Percentiles rank a stretch among this genome's conserved stretches.
Conservation (phyloP, 2,888 invertebrate genomes). For the Heliconius ismenius region DNA sequence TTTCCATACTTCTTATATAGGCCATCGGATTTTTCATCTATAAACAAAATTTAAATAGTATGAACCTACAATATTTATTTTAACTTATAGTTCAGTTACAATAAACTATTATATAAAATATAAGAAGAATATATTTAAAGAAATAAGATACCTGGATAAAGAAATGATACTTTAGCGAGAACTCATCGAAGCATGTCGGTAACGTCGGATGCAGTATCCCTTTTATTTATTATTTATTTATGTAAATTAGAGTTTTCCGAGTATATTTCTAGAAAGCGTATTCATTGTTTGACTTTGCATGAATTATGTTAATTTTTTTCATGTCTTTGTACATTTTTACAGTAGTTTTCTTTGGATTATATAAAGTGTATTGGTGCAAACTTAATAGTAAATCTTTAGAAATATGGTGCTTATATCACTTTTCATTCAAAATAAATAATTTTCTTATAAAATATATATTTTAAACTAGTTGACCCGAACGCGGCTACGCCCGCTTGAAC, state of each 20-base stretch:
- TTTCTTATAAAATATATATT: background rate
- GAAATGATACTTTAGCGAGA: conserved; percentile 15
- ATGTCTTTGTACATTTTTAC: background rate
- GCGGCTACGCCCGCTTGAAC: no score
- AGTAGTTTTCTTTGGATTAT: background rate
- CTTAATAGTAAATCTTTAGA: background rate
- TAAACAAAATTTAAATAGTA: no score
- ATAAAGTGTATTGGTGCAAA: background rate
- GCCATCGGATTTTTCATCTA: no score
- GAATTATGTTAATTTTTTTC: conserved; percentile 14
- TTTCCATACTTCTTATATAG: no score
- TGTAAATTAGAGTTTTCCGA: conserved; percentile 38
- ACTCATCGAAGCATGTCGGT: conserved; percentile 20
- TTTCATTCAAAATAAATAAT: no score
- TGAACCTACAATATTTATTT: no score
- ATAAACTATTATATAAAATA: background rate
- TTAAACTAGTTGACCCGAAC: background rate
- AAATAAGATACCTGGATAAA: conserved; percentile 11
- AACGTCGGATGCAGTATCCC: conserved; percentile 42
- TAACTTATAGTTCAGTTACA: background rate
- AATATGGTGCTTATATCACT: no score
- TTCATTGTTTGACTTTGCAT: conserved; percentile 21
- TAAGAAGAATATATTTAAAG: background rate
- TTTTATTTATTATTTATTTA: conserved; percentile 43
- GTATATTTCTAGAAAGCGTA: conserved; percentile 30